Base-by-base conservation (phyloP, 2,797 vertebrate species). In the Tadarida brasiliensis region DNA sequence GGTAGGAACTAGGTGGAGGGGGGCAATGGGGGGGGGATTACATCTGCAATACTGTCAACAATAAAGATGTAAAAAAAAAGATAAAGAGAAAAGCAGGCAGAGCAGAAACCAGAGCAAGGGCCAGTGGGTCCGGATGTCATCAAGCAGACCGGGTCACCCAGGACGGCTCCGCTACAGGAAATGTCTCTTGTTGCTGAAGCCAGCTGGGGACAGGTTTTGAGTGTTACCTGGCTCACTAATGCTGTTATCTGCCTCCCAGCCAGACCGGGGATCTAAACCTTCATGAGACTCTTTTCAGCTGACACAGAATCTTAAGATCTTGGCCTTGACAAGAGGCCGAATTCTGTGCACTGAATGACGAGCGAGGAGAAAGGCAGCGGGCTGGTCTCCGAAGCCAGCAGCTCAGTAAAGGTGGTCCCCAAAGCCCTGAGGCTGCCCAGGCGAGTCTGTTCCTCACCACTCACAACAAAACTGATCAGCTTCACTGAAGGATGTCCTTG, bases 101-200 rank as follows among this genome's bases (percentile, higher is more conserved):
- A 44, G 35, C 54, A 80, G 59, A 44, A 15, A 1, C 51, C 56
- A 24, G 30, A 67, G n/a, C n/a, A 12, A 67, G 28, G 11, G 9
- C 44, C 22, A 33, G 0, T 0, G 39, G 3, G 57, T 7, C 65
- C 2, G 0, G 11, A 35, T 2, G 35, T 56, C 19, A 5, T 2
- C 28, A 4, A 35, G 30, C 14, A 20, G 30, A 24, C 44, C 39
- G 73, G 2, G 51, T 14, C n/a, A 1, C 56, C n/a, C 28, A 7
- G 30, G 47, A 57, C 4, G 1, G 61, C 22, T 14, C 1, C 20
- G 56, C 71, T 19, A 24, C 12, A 10, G 3, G 16, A 17, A 17
- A 26, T 9, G 54, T 11, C 59, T 80, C 84, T 7, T 33, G 20
- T 14, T 44, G n/a, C 65, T 51, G 57, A 76, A 49, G 59, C 28